Evolutionary conservation across 2,113 vertebrate genomes (phyloP), one percentile per base, ranked within the genome.

Genomic region (Gadus macrocephalus): DNA sequence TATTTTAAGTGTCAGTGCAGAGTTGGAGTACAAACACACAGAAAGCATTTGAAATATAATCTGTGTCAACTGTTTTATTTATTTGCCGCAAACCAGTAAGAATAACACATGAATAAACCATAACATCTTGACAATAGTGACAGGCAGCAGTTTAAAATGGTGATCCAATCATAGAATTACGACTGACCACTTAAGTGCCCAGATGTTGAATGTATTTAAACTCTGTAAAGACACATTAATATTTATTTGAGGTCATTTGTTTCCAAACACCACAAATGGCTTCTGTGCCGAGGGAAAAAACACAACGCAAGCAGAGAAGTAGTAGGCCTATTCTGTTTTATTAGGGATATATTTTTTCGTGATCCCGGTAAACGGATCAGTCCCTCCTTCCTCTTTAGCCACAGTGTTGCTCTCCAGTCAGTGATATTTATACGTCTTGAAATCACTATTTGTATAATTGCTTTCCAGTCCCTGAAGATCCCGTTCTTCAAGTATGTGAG

Each of bases 391-490:
- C 22, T 67, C 27, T 49, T 31, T 31, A 49, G 42, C 42, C 16
- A 63, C 68, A 15, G 3, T 20, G 16, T 55, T 16, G 12, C 59
- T 56, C 53, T 68, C 49, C 68, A 42, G 28, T 69, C n/a, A n/a
- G n/a, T n/a, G 15, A n/a, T 17, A 67, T 3, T 60, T 12, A 58
- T 69, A 61, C 56, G 71, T 71, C 63, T 42, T 59, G 35, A 59
- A 35, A 53, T 35, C 8, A 53, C 42, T 70, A 53, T 12, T 59
- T 68, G 14, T 72, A 63, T 55, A 19, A 2, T 71, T 67, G 64
- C 35, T 66, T 71, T 58, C 15, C 63, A n/a, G 55, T 67, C 58
- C 68, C 69, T 64, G 19, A 76, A 63, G 53, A 64, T 56, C 12
- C 7, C 56, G 15, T 58, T 17, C 55, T 58, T n/a, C 15, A n/a